phyloP scores from a whole-genome alignment of 2,888 invertebrate genomes.

The Rhodophaea formosa region DNA sequence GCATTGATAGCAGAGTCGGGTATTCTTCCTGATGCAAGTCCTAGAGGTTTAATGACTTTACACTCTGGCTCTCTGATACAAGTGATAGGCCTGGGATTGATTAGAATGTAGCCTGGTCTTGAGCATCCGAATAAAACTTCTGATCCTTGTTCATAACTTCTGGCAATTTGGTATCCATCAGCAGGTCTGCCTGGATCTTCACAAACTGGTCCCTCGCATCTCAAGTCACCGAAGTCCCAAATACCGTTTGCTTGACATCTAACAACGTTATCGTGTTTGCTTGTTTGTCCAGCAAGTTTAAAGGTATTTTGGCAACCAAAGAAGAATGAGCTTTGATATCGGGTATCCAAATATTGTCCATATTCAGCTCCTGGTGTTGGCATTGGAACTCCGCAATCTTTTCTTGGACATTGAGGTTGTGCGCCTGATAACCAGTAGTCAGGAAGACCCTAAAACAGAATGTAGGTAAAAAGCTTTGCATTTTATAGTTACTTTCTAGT shows the following conservation, averaged over 20 bases:
- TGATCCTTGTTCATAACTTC: conserved; percentile 93
- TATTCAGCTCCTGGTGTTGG: conserved; percentile 97
- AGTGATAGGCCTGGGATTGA: conserved; percentile 93
- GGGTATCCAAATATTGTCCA: conserved; percentile 92
- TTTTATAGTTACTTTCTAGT: no score
- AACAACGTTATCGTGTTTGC: conserved; percentile 94
- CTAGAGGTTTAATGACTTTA: conserved; percentile 94
- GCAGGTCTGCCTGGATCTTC: conserved; percentile 97
- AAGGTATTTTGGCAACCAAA: conserved; percentile 98
- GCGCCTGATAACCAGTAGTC: conserved; percentile 95
- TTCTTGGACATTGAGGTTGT: conserved; percentile 91
- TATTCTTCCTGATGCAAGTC: conserved; percentile 94
- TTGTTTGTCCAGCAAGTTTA: conserved; percentile 95
- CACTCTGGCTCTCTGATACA: conserved; percentile 97
- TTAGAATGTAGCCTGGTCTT: conserved; percentile 94
- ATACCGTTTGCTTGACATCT: conserved; percentile 94
- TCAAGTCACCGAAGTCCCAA: conserved; percentile 98
- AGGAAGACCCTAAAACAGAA: conserved; percentile 84
- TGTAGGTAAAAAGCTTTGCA: background rate
- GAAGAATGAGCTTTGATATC: conserved; percentile 95
- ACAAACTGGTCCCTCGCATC: conserved; percentile 98
- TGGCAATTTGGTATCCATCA: conserved; percentile 92
- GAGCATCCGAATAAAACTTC: conserved; percentile 95
- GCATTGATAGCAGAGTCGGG: conserved; percentile 97
- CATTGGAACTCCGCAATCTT: conserved; percentile 95